These are phyloP conservation scores for Acanthurus tractus DNA, from an alignment of 2,797 vertebrate genomes.

Conservation along the genomic window DNA sequence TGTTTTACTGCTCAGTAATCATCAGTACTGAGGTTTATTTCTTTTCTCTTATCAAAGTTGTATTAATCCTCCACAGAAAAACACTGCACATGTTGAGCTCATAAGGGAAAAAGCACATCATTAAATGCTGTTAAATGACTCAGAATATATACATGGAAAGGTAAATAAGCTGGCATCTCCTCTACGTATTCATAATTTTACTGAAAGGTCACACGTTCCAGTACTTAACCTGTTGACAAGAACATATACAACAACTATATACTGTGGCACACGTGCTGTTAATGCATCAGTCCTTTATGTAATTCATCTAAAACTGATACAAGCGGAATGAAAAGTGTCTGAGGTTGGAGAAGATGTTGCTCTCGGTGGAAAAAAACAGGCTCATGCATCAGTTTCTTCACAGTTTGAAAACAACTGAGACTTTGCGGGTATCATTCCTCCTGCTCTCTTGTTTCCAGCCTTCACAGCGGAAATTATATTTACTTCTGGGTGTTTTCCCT, in stretches of 20 bases:
- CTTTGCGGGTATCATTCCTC: conserved; percentile 41
- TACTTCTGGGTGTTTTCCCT: conserved; percentile 39
- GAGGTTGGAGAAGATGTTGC: conserved; percentile 32
- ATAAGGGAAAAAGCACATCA: no score
- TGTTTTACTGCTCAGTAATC: neutral
- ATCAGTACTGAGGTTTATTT: neutral
- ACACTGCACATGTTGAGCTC: neutral
- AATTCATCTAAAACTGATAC: neutral
- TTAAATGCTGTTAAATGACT: neutral
- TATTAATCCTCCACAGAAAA: neutral
- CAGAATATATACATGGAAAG: neutral
- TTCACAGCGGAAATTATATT: conserved; percentile 26
- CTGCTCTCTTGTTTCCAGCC: conserved; percentile 16
- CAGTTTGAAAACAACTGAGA: conserved; percentile 39
- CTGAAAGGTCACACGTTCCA: no score
- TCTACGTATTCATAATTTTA: no score
- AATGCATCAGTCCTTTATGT: no score
- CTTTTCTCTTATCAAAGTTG: neutral
- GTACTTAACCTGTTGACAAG: no score
- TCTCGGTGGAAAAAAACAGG: neutral
- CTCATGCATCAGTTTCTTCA: conserved; percentile 26
- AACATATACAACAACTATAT: no score
- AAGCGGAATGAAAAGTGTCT: conserved; percentile 20
- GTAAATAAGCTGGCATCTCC: neutral
- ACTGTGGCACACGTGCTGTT: no score